Conservation (phyloP, 2,113 vertebrate species). For the Odontesthes bonariensis region DNA sequence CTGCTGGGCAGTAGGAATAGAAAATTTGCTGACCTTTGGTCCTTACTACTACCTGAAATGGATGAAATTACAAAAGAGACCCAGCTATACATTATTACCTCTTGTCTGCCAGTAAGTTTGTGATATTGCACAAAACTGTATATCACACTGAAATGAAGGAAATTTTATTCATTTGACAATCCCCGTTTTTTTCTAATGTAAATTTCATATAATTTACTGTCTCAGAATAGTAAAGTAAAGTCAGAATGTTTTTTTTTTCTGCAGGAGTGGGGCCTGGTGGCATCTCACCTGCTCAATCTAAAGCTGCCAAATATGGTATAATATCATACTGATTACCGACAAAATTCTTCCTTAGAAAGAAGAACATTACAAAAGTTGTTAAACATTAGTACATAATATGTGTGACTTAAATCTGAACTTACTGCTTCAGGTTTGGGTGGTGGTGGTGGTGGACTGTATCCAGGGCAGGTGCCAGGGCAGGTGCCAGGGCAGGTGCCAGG, state of each 20-base stretch:
- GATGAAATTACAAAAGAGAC: background rate
- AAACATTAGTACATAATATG: background rate
- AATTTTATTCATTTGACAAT: background rate
- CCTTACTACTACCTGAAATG: background rate
- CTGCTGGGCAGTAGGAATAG: background rate
- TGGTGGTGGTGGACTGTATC: conserved; percentile 54
- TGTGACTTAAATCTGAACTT: conserved; percentile 9
- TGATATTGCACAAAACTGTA: background rate
- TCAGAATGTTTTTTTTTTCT: background rate
- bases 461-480: conserved; percentile 35
- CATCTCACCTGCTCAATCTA: conserved; percentile 84
- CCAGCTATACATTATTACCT: conserved; percentile 7
- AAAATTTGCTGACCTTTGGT: background rate
- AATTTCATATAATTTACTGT: background rate
- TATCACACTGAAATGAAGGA: background rate
- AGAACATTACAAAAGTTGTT: background rate
- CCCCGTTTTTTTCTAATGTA: background rate
- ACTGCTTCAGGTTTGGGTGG: conserved; percentile 51
- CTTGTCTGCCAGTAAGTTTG: background rate
- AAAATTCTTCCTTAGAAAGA: background rate
- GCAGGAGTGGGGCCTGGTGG: conserved; percentile 79
- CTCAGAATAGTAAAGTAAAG: background rate
- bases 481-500: conserved; percentile 16
- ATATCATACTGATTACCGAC: background rate
- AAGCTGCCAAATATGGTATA: conserved; percentile 87